Evolutionary conservation across 2,113 vertebrate species (phyloP), one percentile per base, ranked within the genome.

Genomic region (Gorsachius goisagi): DNA sequence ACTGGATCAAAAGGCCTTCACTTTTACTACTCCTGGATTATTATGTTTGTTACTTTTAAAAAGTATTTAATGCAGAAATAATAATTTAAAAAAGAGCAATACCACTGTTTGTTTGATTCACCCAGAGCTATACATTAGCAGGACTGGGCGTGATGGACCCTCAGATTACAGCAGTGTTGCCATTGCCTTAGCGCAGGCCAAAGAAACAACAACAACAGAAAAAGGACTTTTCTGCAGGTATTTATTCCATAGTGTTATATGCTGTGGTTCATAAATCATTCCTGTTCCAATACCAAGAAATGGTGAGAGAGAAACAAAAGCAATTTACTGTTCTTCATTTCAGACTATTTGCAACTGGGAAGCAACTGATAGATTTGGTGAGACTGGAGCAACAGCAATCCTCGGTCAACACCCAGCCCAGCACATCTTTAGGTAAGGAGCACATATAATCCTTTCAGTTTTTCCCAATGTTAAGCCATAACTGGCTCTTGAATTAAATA

Each of bases 401-500:
- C 53, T 50, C 76, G 0, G 4, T 32, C 86, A 81, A 39, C 37
- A 37, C 19, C 69, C 2, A 2, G 24, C 41, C 71, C 33, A 30
- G 35, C 49, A 87, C 39, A 49, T 80, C 47, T 9, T 68, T 17
- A 56, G 45, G 13, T 22, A 16, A 85, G 63, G 39, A 71, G 45
- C 44, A 79, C 39, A 37, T 18, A n/a, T 32, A 68, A 85, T 50
- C n/a, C 53, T 80, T 62, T 24, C 76, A 68, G 19, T 44, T 81
- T 71, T 69, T 5, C 39, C 55, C 30, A 32, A 14, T n/a, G 39
- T 47, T n/a, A 60, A 49, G 68, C 32, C 49, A 82, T 89, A 91
- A 96, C 35, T 87, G 27, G 27, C 15, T 68, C 24, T 74, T 59
- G 79, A 74, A 90, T 94, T 72, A 93, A 93, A 72, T 84, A 92